Base-by-base conservation (phyloP, 23 tunicate species). In the Halocynthia aurantium region DNA sequence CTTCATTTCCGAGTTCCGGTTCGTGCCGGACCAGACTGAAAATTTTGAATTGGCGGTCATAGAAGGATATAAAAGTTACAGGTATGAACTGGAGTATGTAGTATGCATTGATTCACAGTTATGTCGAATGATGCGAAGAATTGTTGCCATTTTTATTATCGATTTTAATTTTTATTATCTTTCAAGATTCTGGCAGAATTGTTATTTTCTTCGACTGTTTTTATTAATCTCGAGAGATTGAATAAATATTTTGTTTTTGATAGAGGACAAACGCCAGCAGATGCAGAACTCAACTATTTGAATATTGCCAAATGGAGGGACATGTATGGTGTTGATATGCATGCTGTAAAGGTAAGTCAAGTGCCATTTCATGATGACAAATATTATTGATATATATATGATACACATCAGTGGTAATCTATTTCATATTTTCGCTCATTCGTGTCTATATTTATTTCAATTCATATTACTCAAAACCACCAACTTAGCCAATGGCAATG, bases 321-420 rank as follows among this genome's bases (percentile, higher is more conserved):
- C 76, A 88, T 87, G 90, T 93, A 93, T 76, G 98, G 98, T 50
- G 98, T 93, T 7, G 98, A 93, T 68, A 93, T 93, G 98, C 98
- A 93, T 64, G 63, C 75, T 83, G 98, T 93, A 0, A 84, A 93
- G 85, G 93, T 88, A 68, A 75, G 77, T 40, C 11, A 31, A 31
- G 4, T 31, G 44, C 1, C 44, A 31, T 31, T 31, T 31, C 44
- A 31, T 31, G 44, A 31, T 31, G 44, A 31, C 1, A 31, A 31
- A 31, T n/a, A 31, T 0, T 31, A 31, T 31, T 31, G 44, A 4
- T 31, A n/a, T n/a, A n/a, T 31, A 1, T 31, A 0, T 31, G 44
- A 31, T 31, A 31, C 44, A 31, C 1, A 31, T 31, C 44, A 31
- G 2, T 31, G 44, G 44, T 31, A 31, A 31, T 31, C 44, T 31